Evolutionary conservation across 2,113 vertebrate genomes (phyloP), one percentile per base, ranked within the genome.

Genomic region (Himantopus leucocephalus): DNA sequence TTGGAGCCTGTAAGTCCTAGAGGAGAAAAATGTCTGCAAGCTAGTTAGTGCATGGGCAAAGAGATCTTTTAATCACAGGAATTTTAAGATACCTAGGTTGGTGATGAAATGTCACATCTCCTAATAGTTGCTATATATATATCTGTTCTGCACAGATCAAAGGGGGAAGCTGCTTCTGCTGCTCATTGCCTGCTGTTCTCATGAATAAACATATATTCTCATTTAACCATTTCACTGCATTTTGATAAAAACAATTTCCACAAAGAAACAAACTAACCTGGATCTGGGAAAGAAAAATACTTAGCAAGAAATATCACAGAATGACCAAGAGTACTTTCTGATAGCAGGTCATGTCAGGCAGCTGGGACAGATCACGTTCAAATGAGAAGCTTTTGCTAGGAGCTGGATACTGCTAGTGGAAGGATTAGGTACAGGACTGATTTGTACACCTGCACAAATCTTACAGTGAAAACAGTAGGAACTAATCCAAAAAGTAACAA

Each of bases 141-240:
- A 72, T 88, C 56, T 78, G 24, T 91, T 92, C 70, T 91, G 68
- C 76, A 83, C 10, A 10, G 94, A 95, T 94, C 92, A 95, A 94
- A 95, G 74, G 89, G 66, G 77, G 90, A 74, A 50, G 66, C 77
- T 85, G 77, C 43, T 95, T 88, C 77, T 97, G 45, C 70, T 76
- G 62, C 81, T 88, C 58, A 88, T 89, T 95, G 80, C 89, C 73
- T 91, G 78, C 79, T 96, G 58, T 86, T 95, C 66, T 94, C 45
- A 76, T 76, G 80, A 79, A 85, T 91, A 97, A 82, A 81, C 10
- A 32, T 79, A 55, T 59, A 34, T 43, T 79, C 53, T 88, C 14
- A 35, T 80, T 95, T 91, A 96, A 96, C 81, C 13, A 21, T 85
- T 92, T 87, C 32, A 34, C 21, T 62, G 8, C 58, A 41, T 85